Evolutionary conservation across 2,888 invertebrate genomes (phyloP).

Genomic region (Baronia brevicornis): DNA sequence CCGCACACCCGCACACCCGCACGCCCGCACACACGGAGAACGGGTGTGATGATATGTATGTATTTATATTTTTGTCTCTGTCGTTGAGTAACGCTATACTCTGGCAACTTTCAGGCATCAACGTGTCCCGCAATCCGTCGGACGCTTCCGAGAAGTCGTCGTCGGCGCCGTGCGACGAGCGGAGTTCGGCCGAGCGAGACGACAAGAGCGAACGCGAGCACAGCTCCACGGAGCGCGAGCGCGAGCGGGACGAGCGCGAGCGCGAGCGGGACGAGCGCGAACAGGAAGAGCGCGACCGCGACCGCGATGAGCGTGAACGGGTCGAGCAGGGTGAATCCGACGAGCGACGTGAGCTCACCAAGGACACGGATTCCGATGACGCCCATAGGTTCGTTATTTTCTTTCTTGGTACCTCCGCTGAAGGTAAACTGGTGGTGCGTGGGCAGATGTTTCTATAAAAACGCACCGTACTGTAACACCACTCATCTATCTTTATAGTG

Average conservation of each 20-base stretch:
- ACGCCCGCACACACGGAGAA: no score
- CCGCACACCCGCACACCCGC: no score
- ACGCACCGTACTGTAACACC: no score
- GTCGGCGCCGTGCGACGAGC: slow-evolving; percentile 23
- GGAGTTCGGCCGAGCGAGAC: slow-evolving; percentile 14
- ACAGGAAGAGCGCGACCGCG: slow-evolving; percentile 26
- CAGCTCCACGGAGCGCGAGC: slow-evolving; percentile 23
- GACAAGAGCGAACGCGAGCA: slow-evolving; percentile 13
- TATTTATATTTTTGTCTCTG: slow-evolving; percentile 1
- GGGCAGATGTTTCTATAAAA: no score
- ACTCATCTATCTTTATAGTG: no score
- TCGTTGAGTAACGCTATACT: neutral
- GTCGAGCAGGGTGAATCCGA: slow-evolving; percentile 25
- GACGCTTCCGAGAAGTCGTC: slow-evolving; percentile 54
- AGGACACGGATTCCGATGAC: slow-evolving; percentile 8
- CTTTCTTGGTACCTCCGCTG: no score
- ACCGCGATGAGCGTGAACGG: no score
- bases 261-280: slow-evolving; percentile 19
- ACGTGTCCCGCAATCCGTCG: slow-evolving; percentile 63
- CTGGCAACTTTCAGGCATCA: slow-evolving; percentile 41
- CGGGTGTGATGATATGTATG: no score
- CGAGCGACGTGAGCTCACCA: slow-evolving; percentile 3
- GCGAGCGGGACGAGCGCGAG: slow-evolving; percentile 24
- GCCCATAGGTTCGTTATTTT: slow-evolving; percentile 3
- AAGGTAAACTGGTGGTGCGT: no score